Evolutionary conservation across 2,113 vertebrate species (phyloP), one percentile per base, ranked within the genome.

Genomic region (Sclerurus mexicanus): DNA sequence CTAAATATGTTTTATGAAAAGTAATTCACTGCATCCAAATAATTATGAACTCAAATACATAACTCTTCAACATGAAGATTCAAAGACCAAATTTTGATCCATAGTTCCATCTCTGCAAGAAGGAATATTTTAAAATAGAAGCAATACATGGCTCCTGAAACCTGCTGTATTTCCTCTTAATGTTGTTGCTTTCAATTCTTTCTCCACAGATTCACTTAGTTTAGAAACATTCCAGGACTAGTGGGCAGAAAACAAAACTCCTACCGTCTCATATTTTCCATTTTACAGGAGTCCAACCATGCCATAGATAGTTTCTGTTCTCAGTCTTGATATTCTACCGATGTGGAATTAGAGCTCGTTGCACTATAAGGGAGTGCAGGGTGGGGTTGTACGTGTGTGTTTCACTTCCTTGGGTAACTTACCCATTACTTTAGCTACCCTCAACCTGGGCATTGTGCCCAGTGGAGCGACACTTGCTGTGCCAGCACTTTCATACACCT

Each of bases 301-400:
- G 49, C 87, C 79, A 4, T 23, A 87, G 83, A 85, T 95, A 80
- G 28, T 96, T 97, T 94, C 80, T 91, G 52, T 90, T 75, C 91
- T 81, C 35, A 19, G 33, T 47, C 50, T 73, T 89, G 74, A 77
- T 89, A 24, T 86, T 44, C 75, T 94, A 64, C 89, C 96, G 87
- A 93, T 96, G 92, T 90, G 64, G 67, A 90, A 93, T 76, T 85
- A 95, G 94, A 95, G 50, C 79, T 86, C 33, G 28, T 81, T 24
- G 2, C 50, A 5, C 46, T 85, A 0, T 21, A 14, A 55, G 76
- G 79, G 74, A 83, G 47, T 37, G 21, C 56, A 58, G 20, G 9
- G 4, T 87, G 78, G 73, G 55, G 50, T 39, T 73, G 28, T 47
- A 24, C 72, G 47, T 11, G 23, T 76, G 63, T 83, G 47, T 50